Evolutionary conservation across 2,888 invertebrate species (phyloP).

Genomic region (Acronicta psi): DNA sequence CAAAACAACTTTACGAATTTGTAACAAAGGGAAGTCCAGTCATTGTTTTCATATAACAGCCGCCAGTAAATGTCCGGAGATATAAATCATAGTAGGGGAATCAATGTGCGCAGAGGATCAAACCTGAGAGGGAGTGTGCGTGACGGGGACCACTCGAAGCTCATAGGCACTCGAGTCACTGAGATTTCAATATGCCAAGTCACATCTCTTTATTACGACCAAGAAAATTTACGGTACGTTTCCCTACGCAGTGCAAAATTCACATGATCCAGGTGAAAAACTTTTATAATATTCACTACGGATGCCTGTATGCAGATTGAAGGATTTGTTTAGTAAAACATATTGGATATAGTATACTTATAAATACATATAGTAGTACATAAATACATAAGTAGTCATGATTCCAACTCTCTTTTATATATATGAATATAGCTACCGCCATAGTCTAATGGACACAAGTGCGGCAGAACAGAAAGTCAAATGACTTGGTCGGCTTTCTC

Average conservation of each 20-base stretch:
- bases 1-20: constrained; percentile 22
- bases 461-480: no score
- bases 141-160: constrained; percentile 60
- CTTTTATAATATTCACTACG: constrained; percentile 10
- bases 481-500: no score
- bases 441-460: no score
- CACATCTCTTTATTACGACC: constrained; percentile 38
- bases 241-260: constrained; percentile 30
- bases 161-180: constrained; percentile 50
- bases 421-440: no score
- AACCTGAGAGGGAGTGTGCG: constrained; percentile 53
- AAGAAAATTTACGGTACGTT: constrained; percentile 37
- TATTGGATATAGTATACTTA: no score
- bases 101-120: constrained; percentile 36
- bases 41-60: constrained; percentile 37
- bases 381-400: no score
- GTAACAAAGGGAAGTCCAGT: constrained; percentile 18
- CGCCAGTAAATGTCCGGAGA: constrained; percentile 22
- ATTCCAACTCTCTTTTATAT: no score
- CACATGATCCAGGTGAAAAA: constrained; percentile 20
- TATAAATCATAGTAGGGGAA: constrained; percentile 40
- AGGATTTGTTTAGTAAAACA: no score
- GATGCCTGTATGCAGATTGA: no score
- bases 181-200: constrained; percentile 62
- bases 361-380: no score